These are phyloP conservation scores for Drosophila melanosoma DNA, from an alignment of 2,888 invertebrate species.

Conservation along the genomic window DNA sequence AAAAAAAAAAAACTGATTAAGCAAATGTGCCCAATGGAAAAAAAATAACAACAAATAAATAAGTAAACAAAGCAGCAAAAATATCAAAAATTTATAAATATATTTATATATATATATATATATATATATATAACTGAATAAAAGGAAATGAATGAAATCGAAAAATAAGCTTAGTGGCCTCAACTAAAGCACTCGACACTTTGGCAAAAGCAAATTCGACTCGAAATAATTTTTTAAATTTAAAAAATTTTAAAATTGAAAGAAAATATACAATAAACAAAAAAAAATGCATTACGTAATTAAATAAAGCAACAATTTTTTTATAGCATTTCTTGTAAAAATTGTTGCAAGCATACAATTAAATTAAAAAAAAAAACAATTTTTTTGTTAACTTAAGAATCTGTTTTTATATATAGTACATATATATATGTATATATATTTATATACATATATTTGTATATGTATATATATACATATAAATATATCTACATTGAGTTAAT, in stretches of 20 bases:
- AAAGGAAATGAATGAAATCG: conserved; percentile 21
- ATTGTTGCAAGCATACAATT: conserved; percentile 52
- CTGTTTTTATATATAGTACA: conserved; percentile 44
- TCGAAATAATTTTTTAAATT: conserved; percentile 52
- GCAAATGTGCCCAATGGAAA: conserved; percentile 64
- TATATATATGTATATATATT: conserved; percentile 23
- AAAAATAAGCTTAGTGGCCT: conserved; percentile 55
- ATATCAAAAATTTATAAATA: conserved; percentile 67
- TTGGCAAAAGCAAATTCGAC: conserved; percentile 56
- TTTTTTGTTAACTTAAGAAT: conserved; percentile 60
- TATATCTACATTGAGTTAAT: conserved; percentile 52
- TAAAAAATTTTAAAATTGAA: conserved; percentile 45
- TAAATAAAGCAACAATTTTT: conserved; percentile 50
- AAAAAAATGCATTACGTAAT: conserved; percentile 41
- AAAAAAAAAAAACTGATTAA: conserved; percentile 29
- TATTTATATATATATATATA: conserved; percentile 44
- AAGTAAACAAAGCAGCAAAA: conserved; percentile 66
- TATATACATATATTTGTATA: conserved; percentile 10
- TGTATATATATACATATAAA: conserved; percentile 1
- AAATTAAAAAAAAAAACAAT: conserved; percentile 28
- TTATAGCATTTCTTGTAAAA: conserved; percentile 66
- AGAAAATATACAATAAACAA: conserved; percentile 11
- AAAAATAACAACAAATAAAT: conserved; percentile 27
- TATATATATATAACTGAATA: conserved; percentile 31
- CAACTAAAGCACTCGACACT: conserved; percentile 67